Conservation (phyloP, 1,140 invertebrate species). For the Drosophila aff. region DNA sequence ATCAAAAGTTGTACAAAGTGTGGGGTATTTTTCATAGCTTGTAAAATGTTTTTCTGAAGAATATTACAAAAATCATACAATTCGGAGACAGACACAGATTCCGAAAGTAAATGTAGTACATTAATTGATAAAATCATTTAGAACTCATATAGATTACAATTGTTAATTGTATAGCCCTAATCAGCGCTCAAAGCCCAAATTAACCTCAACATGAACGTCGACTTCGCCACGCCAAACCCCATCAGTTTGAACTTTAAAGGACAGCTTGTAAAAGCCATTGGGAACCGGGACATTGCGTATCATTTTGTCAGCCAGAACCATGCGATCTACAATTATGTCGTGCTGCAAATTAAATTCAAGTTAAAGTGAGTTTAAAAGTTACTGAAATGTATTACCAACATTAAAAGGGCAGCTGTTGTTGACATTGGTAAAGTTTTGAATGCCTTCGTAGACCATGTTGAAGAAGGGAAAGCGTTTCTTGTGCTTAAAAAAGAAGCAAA, state of each 20-base stretch:
- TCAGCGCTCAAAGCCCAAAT: conserved; percentile 7
- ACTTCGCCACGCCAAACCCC: conserved; percentile 18
- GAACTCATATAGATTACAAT: not conserved
- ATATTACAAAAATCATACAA: not conserved
- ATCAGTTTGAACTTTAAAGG: not conserved
- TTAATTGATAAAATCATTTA: not conserved
- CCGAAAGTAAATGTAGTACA: not conserved
- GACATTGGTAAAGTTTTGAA: conserved; percentile 21
- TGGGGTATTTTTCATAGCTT: not conserved
- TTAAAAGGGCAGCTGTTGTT: conserved; percentile 31
- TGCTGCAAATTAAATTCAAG: not conserved
- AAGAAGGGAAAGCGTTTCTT: conserved; percentile 15
- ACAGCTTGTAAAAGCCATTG: conserved; percentile 13
- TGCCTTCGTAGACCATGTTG: not conserved
- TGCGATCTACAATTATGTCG: conserved; percentile 17
- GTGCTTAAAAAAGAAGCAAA: conserved; percentile 18
- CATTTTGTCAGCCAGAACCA: conserved; percentile 27
- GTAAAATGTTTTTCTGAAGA: not conserved
- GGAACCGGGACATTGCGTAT: conserved; percentile 10
- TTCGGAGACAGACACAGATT: not conserved
- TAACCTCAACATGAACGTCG: conserved; percentile 10
- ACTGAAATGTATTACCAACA: conserved; percentile 1
- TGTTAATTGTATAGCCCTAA: not conserved
- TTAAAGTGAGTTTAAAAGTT: not conserved
- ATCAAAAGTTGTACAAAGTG: not conserved